A percentile compares a stretch with the other conserved stretches of the same genome.
Conservation (phyloP, 2,113 vertebrate genomes). For the Protobothrops mucrosquamatus region DNA sequence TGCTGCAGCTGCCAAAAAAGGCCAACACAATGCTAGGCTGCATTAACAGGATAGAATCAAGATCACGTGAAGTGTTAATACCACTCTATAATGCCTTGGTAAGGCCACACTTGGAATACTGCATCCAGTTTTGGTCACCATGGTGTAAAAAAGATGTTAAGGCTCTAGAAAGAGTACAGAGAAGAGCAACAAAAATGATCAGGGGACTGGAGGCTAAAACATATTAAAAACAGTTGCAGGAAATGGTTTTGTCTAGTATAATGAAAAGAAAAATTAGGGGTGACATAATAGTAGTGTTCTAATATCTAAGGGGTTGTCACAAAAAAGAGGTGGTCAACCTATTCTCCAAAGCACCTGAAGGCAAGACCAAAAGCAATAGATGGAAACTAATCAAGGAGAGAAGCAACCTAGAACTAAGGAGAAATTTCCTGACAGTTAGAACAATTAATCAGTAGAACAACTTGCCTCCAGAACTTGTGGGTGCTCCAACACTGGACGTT, state of each 20-base stretch:
- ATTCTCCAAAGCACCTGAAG: not conserved
- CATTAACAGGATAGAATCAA: not conserved
- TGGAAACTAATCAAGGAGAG: not conserved
- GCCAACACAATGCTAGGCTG: not conserved
- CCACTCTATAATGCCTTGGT: not conserved
- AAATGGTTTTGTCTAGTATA: not conserved
- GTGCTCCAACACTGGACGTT: not conserved
- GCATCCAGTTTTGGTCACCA: not conserved
- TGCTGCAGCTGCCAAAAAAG: not conserved
- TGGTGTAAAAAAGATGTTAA: not conserved
- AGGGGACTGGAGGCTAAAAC: not conserved
- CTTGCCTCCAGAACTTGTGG: not conserved
- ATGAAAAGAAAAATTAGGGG: not conserved
- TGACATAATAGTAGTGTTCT: not conserved
- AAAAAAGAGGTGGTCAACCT: not conserved
- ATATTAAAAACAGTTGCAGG: not conserved
- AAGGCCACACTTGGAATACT: not conserved
- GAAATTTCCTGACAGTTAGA: not conserved
- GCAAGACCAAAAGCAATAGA: not conserved
- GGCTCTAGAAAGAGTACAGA: not conserved
- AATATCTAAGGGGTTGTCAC: not conserved
- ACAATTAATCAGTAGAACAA: not conserved
- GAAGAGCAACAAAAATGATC: not conserved
- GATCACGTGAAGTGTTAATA: not conserved
- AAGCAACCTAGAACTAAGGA: not conserved